phyloP scores from a whole-genome alignment of 2,797 vertebrate species.

The Rachycentron canadum region DNA sequence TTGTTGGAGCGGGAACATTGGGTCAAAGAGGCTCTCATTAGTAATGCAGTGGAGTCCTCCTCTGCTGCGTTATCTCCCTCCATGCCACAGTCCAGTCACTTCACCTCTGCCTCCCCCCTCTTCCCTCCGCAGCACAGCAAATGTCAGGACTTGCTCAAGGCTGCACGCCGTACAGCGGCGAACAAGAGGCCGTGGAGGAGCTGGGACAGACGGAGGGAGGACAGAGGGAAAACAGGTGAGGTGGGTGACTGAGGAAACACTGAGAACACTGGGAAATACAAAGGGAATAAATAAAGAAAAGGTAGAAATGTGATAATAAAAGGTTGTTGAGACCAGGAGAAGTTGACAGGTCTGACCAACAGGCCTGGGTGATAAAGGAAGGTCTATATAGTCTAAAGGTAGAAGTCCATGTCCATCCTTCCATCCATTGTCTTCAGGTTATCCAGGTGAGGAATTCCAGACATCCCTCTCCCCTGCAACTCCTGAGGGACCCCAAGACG shows the following conservation, averaged over 20 bases:
- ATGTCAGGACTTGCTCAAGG: constrained; percentile 62
- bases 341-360: too few species aligned
- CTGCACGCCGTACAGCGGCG: constrained; percentile 9
- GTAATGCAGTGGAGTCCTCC: constrained; percentile 40
- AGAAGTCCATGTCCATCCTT: too few species aligned
- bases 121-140: constrained; percentile 22
- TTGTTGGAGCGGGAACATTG: constrained; percentile 8
- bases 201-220: background rate
- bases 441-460: too few species aligned
- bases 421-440: too few species aligned
- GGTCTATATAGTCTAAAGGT: too few species aligned
- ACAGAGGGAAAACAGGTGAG: background rate
- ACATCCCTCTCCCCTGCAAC: too few species aligned
- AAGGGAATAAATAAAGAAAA: too few species aligned
- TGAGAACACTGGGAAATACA: background rate
- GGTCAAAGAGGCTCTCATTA: constrained; percentile 53
- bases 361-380: too few species aligned
- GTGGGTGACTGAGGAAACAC: background rate
- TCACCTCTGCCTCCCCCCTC: constrained; percentile 32
- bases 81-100: constrained; percentile 32
- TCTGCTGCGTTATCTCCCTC: constrained; percentile 37
- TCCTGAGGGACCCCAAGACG: too few species aligned
- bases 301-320: background rate
- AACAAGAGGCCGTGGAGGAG: constrained; percentile 33
- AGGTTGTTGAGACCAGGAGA: too few species aligned